Base-by-base conservation (phyloP, 2,113 vertebrate species). In the Platichthys flesus region DNA sequence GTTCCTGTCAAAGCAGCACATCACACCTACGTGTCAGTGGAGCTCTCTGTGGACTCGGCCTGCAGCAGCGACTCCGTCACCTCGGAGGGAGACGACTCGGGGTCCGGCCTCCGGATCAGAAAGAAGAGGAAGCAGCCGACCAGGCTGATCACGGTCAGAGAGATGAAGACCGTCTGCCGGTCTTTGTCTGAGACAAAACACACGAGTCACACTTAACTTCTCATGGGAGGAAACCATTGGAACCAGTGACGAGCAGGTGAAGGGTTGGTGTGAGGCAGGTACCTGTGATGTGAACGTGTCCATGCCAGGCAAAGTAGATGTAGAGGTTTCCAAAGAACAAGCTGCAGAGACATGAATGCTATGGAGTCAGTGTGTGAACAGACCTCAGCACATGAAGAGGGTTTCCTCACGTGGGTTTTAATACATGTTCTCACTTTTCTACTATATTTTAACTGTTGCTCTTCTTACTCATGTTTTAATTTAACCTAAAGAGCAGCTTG, bases 241-340 rank as follows among this genome's bases (percentile, higher is more conserved):
- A 63, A 64, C 15, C 51, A 54, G 2, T 18, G 47, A 2, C 16
- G 47, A 51, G 47, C 47, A 9, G 14, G 45, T 37, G 2, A 31
- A 31, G 31, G 7, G 31, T 31, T 7, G 8, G 9, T 37, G 15
- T 16, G 45, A 5, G 12, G 45, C 45, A 47, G 45, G 14, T 18
- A 99, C 98, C 97, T 90, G 96, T 96, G 89, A 99, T 98, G 10
- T 94, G 94, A 26, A 81, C 94, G 84, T 99, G 98, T 58, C 97
- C 97, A 56, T 95, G 97, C 98, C 98, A 99, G 62, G 96, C 96
- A 0, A 95, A 87, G 88, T 98, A 99, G 78, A 99, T 97, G 67
- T 98, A 99, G 5, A 99, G 94, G 80, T 99, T 99, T 35, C 98
- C 98, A 91, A 99, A 99, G 89, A 99, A 96, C 74, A 99, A 93